Evolutionary conservation across 2,797 vertebrate species (phyloP), one percentile per base, ranked within the genome.

Genomic region (Petrocephalus schoutedeni): DNA sequence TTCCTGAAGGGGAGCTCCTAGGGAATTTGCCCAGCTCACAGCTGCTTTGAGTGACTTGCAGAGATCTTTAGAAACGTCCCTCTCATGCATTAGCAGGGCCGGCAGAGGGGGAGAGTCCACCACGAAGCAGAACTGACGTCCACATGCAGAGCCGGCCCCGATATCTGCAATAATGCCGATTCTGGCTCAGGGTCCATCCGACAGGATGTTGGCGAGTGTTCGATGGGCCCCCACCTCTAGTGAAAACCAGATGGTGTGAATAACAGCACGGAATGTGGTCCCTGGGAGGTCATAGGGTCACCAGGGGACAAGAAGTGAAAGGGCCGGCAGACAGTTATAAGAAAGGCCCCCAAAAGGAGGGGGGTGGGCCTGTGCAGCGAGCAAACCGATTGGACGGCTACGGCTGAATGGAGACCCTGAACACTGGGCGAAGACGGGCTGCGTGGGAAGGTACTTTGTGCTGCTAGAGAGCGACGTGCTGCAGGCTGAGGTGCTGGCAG

Each of bases 21-120:
- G 96, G 96, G 96, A 97, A 97, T 96, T 96, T 96, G 96, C 96
- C 96, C 96, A 97, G 96, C 94, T 95, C 94, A 95, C 96, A 95
- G 96, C 96, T 96, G 96, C 95, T 97, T 96, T 96, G 95, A 96
- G 95, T 96, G 96, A 95, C 96, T 96, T 96, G 95, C 97, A 95
- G 94, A 96, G 94, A 94, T 95, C 95, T 96, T 96, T 96, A 96
- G 95, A 96, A 96, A 95, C 92, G 95, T 95, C 96, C 95, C 96
- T 96, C 95, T 95, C 94, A 94, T 92, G 94, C 94, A 94, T 94
- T 94, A 95, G 94, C 92, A 94, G 94, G 94, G 91, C 67, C 54
- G 19, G 41, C 21, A n/a, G 12, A 14, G 21, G 87, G 87, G 87
- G 57, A 58, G 14, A 28, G 36, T 61, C 12, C n/a, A 41, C 28